phyloP scores from a whole-genome alignment of 2,888 invertebrate genomes.

The Zelleria hepariella region DNA sequence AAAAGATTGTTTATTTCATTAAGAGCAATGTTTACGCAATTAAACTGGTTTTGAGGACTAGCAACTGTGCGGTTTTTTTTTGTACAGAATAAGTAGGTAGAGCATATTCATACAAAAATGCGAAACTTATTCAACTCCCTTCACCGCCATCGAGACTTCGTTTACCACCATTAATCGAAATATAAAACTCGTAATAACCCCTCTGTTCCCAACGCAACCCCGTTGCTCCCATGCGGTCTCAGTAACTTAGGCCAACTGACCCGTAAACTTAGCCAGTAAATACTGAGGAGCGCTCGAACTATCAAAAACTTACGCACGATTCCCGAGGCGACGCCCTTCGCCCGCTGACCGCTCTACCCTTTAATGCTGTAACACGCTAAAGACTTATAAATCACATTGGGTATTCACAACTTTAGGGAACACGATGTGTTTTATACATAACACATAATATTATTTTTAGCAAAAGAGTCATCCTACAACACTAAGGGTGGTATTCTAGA shows the following conservation, averaged over 20 bases:
- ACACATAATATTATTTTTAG: no score
- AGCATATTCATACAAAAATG: not conserved
- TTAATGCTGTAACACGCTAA: not conserved
- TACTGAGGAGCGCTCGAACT: slow-evolving; percentile 64
- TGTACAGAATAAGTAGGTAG: no score
- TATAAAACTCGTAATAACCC: not conserved
- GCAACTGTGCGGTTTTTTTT: no score
- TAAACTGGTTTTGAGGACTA: no score
- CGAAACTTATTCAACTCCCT: not conserved
- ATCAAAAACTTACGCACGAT: slow-evolving; percentile 55
- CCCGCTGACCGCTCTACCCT: not conserved
- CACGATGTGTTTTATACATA: no score
- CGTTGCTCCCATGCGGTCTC: slow-evolving; percentile 36
- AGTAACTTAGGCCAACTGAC: slow-evolving; percentile 49
- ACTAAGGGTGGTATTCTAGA: no score
- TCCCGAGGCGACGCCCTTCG: not conserved
- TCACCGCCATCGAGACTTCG: not conserved
- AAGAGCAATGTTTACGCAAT: no score
- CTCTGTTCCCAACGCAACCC: not conserved
- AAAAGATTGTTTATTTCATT: no score
- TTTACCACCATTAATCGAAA: not conserved
- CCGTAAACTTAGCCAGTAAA: slow-evolving; percentile 67
- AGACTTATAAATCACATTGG: not conserved
- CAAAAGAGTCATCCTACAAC: no score
- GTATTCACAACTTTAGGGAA: no score